A percentile compares a stretch with the other conserved stretches of the same genome.
Conservation (phyloP, 1,140 invertebrate species). For the Diplogasteroides magnus region DNA sequence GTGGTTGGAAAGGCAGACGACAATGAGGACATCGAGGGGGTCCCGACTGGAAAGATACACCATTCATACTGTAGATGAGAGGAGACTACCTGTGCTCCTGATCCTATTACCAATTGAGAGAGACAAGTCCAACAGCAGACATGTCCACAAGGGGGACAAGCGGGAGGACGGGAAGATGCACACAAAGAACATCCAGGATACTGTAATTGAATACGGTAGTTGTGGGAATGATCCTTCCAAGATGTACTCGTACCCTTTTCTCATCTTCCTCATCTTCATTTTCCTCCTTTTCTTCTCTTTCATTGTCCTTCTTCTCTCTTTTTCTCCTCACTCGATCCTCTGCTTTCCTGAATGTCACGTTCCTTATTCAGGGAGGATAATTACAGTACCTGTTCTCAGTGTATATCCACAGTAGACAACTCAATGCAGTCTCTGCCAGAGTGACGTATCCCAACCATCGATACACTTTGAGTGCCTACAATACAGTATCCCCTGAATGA, state of each 20-base stretch:
- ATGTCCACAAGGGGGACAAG: constrained; percentile 45
- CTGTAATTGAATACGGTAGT: constrained; percentile 14
- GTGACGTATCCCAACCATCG: constrained; percentile 24
- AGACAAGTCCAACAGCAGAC: constrained; percentile 43
- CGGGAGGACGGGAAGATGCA: constrained; percentile 21
- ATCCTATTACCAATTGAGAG: constrained; percentile 3
- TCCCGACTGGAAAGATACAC: not conserved
- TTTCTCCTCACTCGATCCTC: constrained; percentile 2
- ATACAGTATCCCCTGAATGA: not conserved
- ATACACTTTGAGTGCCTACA: constrained; percentile 29
- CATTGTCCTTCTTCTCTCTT: constrained; percentile 1
- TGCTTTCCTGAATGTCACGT: too few relatives aligned
- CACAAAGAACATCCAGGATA: constrained; percentile 26
- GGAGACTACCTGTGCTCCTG: constrained; percentile 1
- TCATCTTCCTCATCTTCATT: not conserved
- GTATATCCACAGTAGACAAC: not conserved
- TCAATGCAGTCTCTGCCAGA: constrained; percentile 6
- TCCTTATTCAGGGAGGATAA: too few relatives aligned
- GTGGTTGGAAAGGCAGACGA: constrained; percentile 29
- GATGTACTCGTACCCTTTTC: constrained; percentile 4
- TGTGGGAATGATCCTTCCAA: too few relatives aligned
- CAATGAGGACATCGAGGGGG: constrained; percentile 39
- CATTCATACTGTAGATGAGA: too few relatives aligned
- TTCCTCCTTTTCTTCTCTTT: constrained; percentile 5
- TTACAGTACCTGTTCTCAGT: too few relatives aligned